Conservation (phyloP, 2,113 vertebrate genomes). For the Glareola pratincola region DNA sequence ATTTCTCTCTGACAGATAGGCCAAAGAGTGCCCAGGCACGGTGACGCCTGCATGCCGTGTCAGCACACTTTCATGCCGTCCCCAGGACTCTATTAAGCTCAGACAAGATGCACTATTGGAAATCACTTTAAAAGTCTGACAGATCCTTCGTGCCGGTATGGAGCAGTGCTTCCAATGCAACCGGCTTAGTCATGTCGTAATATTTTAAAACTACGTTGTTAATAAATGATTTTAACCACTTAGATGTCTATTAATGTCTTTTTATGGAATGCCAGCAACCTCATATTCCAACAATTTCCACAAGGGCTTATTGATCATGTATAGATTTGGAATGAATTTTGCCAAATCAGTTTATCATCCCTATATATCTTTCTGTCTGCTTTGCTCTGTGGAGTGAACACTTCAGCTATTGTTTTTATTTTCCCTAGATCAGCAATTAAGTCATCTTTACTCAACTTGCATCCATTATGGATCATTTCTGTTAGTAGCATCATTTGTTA, state of each 20-base stretch:
- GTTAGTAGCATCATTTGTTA: not conserved
- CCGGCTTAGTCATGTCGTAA: not conserved
- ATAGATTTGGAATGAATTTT: constrained; percentile 59
- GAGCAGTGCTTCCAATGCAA: not conserved
- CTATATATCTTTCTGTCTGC: not conserved
- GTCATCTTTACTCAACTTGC: constrained; percentile 17
- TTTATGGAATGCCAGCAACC: constrained; percentile 24
- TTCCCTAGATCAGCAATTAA: constrained; percentile 47
- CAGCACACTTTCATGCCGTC: not conserved
- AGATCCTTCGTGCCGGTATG: not conserved
- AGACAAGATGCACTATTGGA: not conserved
- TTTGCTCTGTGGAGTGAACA: not conserved
- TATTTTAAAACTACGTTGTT: not conserved
- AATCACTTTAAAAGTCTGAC: not conserved
- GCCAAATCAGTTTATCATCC: constrained; percentile 46
- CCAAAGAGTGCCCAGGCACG: not conserved
- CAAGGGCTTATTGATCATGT: constrained; percentile 45
- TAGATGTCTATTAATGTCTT: constrained; percentile 30
- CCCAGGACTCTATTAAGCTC: not conserved
- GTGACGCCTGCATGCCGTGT: not conserved
- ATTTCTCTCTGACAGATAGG: not conserved
- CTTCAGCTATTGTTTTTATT: constrained; percentile 21
- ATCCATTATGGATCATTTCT: constrained; percentile 25
- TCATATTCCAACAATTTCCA: constrained; percentile 46
- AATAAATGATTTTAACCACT: constrained; percentile 51